Evolutionary conservation across 1,140 invertebrate genomes (phyloP), one percentile per base, ranked within the genome.

Genomic region (Drosophila gunungcola): DNA sequence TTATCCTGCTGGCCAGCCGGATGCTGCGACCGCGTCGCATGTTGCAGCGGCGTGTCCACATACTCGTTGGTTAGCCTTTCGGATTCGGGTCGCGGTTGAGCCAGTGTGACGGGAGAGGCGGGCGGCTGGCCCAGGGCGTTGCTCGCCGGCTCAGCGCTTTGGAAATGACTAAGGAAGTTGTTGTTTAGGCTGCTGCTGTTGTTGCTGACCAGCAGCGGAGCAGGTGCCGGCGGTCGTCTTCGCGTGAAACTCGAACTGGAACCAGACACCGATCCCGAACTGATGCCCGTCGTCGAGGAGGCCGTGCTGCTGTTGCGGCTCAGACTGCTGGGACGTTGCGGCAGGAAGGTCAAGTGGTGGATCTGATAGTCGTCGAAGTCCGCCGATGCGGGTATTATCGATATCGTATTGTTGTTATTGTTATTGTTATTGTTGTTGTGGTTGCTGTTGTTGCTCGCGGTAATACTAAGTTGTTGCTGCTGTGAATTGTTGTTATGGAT

Each of bases 51-150:
- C 63, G 96, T 96, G 89, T 97, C 97, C 91, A 97, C 96, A 93
- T 97, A 97, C 89, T 97, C 96, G 94, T 97, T 97, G 91, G 94
- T 94, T 81, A 95, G 94, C 73, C 96, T 93, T 92, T 97, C 96
- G 86, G 94, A 94, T 90, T 96, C 95, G 41, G 96, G 96, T 79
- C 96, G 93, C 48, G 96, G 96, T 88, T 95, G 94, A 77, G 95
- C 93, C 86, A 97, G 94, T 72, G 95, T 95, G 91, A 92, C 91
- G 68, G 91, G 83, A 39, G 91, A 91, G 65, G 72, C 70, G 74
- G 90, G 83, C 68, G 75, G 65, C 57, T 85, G 81, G 69, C 81
- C 81, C 81, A 84, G 69, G 64, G 78, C 64, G 29, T 16, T 36
- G 49, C 49, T 52, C 49, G 58, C 73, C 52, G 84, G 74, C 52